Evolutionary conservation across 2,888 invertebrate species (phyloP), one percentile per base, ranked within the genome.

Genomic region (Ennomos erosarius): DNA sequence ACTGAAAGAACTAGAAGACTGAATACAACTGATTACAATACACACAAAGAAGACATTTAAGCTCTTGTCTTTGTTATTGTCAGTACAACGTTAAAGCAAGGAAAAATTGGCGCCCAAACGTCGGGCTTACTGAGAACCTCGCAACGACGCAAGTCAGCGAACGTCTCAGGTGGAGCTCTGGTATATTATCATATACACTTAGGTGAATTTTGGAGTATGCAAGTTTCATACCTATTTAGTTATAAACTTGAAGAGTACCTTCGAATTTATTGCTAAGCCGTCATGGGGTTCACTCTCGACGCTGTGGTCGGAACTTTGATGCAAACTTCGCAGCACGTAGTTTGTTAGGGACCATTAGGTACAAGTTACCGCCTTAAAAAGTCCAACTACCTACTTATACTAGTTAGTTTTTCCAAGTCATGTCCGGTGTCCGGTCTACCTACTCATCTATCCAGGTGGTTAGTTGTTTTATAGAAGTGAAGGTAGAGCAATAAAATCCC

Each of bases 151-250:
- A 79, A 81, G 80, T 70, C 67, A 68, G 55, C 62, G 16, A 43
- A 70, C 70, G 84, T 73, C 82, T 79, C 90, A 90, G 90, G 88
- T 90, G 89, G 79, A 81, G 81, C 82, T 65, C 78, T 82, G 75
- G 73, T 83, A 84, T 82, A 83, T 84, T 84, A 83, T 84, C 82
- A 83, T 82, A 76, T 75, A 76, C 82, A 84, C 86, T 86, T 81
- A 77, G 79, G 78, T 69, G 76, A 82, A 85, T 83, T 85, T 81
- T 77, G 74, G 75, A 76, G 76, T 78, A 76, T 83, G 81, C 76
- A 82, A 85, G 79, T 84, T 85, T 77, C 79, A 77, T 78, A 81
- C 75, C 80, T 85, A 82, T 84, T 75, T 74, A 76, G 76, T 79
- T 76, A 78, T 79, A 78, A 83, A 82, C 79, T 81, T 63, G 64